Conservation (phyloP, 2,888 invertebrate genomes). For the Fragum fragum region DNA sequence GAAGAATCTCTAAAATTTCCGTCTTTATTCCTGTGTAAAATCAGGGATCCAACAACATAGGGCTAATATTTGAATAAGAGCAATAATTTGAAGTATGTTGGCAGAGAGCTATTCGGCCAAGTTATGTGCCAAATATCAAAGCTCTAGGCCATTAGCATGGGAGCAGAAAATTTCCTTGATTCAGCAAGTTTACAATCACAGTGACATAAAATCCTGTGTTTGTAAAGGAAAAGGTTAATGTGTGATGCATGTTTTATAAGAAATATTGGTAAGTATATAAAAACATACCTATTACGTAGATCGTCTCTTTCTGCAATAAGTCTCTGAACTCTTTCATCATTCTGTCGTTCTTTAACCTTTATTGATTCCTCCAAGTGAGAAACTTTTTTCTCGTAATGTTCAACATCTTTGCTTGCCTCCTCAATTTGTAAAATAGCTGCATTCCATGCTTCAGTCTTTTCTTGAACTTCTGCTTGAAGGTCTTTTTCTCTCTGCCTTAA, state of each 20-base stretch:
- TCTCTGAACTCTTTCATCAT: background rate
- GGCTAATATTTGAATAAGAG: no score
- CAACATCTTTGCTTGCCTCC: background rate
- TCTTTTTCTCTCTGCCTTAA: background rate
- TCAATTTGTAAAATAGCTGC: background rate
- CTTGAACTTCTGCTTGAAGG: background rate
- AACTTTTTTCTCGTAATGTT: background rate
- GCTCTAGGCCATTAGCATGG: no score
- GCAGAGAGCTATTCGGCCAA: no score
- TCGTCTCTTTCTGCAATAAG: conserved; percentile 10
- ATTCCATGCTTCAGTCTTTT: background rate
- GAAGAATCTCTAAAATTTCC: no score
- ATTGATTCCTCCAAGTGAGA: background rate
- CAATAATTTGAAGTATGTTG: no score
- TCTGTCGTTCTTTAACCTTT: background rate
- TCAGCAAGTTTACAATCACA: no score
- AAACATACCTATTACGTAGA: conserved; percentile 9
- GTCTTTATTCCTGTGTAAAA: no score
- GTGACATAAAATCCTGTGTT: no score
- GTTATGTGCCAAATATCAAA: no score
- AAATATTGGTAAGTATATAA: background rate
- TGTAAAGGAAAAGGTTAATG: background rate
- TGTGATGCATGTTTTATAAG: background rate
- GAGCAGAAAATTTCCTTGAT: no score
- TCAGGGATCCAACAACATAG: no score